Evolutionary conservation across 1,140 invertebrate genomes (phyloP), one percentile per base, ranked within the genome.

Genomic region (Drosophila lacertosa): DNA sequence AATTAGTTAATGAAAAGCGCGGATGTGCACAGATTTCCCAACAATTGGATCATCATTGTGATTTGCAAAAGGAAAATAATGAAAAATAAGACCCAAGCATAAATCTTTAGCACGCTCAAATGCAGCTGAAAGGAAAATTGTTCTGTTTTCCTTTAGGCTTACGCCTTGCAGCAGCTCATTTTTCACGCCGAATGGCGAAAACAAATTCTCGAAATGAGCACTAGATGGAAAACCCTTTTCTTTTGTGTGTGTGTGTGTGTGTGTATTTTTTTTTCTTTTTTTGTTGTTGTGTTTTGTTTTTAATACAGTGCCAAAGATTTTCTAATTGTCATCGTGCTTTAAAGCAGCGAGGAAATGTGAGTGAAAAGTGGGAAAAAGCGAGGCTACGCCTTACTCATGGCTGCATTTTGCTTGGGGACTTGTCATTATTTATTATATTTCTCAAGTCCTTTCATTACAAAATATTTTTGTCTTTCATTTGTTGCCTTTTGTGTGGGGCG

Each of bases 341-440:
- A 67, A 59, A 72, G 35, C 40, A 40, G 13, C 20, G 13, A 47
- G 42, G 3, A 16, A 44, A 48, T 42, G 37, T 35, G 55, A 59
- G 55, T 13, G 40, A 11, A 9, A 2, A n/a, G 18, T n/a, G 6
- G 24, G 4, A 37, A 10, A 45, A 9, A 29, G 42, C 50, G 32
- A 15, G 58, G 33, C 32, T 22, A 37, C 44, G 62, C 51, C 51
- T 39, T 45, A 16, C 66, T 55, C 50, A 69, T 55, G 59, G 32
- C 42, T 68, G 58, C 63, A 60, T 54, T 71, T 47, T 54, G 69
- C 50, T 78, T 20, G 42, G 58, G 51, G 62, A 75, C 75, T 77
- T 81, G 82, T 71, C 82, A 88, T 88, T 88, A 88, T 88, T 88
- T 88, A 88, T 88, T 88, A 88, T 82, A 86, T 88, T 89, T 65